Evolutionary conservation across 2,113 vertebrate species (phyloP).

Genomic region (Prolemur simus): DNA sequence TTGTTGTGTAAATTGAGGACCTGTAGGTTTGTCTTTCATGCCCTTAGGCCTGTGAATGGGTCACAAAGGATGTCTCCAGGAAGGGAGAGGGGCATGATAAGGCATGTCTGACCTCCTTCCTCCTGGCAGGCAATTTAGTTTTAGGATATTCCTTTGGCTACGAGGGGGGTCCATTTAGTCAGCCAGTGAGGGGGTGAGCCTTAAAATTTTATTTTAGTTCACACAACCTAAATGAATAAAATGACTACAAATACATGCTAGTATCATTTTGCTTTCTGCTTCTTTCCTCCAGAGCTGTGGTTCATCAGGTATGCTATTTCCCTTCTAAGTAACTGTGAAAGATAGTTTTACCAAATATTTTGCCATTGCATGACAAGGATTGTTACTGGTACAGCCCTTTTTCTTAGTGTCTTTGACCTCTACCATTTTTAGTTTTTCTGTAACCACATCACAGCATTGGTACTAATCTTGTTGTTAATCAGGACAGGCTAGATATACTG

Average conservation of each 20-base stretch:
- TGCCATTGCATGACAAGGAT: background rate
- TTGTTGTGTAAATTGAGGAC: too few relatives aligned
- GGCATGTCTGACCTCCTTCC: too few relatives aligned
- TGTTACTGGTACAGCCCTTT: background rate
- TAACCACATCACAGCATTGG: background rate
- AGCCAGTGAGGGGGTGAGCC: too few relatives aligned
- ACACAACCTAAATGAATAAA: background rate
- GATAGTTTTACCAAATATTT: background rate
- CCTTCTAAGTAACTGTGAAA: background rate
- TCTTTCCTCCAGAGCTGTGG: too few relatives aligned
- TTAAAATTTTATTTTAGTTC: too few relatives aligned
- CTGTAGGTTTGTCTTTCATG: too few relatives aligned
- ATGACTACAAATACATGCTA: background rate
- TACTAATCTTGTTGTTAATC: background rate
- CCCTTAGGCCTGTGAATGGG: too few relatives aligned
- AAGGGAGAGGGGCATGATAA: too few relatives aligned
- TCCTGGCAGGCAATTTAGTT: too few relatives aligned
- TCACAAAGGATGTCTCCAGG: too few relatives aligned
- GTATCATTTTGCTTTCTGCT: background rate
- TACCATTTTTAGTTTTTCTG: background rate
- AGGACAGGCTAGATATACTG: background rate
- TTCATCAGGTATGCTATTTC: background rate
- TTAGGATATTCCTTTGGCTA: too few relatives aligned
- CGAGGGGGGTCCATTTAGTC: too few relatives aligned
- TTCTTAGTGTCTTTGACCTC: background rate